Evolutionary conservation across 2,888 invertebrate genomes (phyloP).

Genomic region (Emmelina monodactyla): DNA sequence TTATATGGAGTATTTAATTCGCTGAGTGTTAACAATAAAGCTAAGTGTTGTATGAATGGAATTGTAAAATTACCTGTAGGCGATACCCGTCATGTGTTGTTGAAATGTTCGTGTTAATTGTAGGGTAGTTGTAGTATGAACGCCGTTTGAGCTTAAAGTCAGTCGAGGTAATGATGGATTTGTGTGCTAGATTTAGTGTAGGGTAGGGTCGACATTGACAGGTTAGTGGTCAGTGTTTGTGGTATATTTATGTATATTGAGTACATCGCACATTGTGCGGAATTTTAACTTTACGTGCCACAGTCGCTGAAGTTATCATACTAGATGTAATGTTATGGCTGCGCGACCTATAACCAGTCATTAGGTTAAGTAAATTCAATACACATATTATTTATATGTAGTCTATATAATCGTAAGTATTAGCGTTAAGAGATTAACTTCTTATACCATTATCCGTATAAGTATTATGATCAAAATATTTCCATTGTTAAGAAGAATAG

Average conservation of each 20-base stretch:
- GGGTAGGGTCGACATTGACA: neutral
- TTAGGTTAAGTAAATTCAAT: slow-evolving; percentile 38
- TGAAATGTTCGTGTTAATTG: too few relatives aligned
- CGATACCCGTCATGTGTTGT: too few relatives aligned
- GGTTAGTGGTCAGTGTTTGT: neutral
- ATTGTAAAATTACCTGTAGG: neutral
- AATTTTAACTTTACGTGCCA: neutral
- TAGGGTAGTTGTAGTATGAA: too few relatives aligned
- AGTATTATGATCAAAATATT: slow-evolving; percentile 63
- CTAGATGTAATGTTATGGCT: slow-evolving; percentile 43
- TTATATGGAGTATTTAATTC: slow-evolving; percentile 46
- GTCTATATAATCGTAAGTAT: slow-evolving; percentile 44
- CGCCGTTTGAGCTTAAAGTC: neutral
- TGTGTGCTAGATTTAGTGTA: neutral
- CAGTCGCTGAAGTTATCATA: slow-evolving; percentile 27
- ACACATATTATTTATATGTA: slow-evolving; percentile 53
- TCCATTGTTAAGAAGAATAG: slow-evolving; percentile 54
- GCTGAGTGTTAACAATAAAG: slow-evolving; percentile 39
- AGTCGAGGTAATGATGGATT: neutral
- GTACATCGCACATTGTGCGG: neutral
- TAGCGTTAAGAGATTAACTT: slow-evolving; percentile 51
- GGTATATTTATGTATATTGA: slow-evolving; percentile 2
- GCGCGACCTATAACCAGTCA: slow-evolving; percentile 56
- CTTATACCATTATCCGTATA: slow-evolving; percentile 60
- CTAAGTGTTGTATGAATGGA: slow-evolving; percentile 37